Base-by-base conservation (phyloP, 2,888 invertebrate species). In the Tyria jacobaeae region DNA sequence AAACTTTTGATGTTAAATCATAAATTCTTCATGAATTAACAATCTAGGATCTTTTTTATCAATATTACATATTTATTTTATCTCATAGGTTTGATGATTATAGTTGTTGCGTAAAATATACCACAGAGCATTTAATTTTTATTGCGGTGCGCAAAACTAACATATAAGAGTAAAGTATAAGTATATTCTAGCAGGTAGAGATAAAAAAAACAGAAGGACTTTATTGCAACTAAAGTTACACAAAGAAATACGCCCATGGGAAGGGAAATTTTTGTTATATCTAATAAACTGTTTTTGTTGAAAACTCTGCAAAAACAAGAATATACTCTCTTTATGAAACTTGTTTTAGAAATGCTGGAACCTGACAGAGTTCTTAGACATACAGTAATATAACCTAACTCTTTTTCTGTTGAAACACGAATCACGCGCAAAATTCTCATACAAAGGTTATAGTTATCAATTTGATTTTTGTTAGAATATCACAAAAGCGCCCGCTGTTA, bases 401-500 rank as follows among this genome's bases (percentile, higher is more conserved):
- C 21, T 21, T 41, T 44, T 12, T 44, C 10, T 10, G 44, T 21
- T 12, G 3, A 21, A 44, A 44, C 12, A 44, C 5, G 44, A 44
- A 21, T 44, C 44, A 44, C 44, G 44, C 44, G 44, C 44, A 21
- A 17, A 21, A 12, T 21, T 44, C 44, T 9, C 44, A 44, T 44
- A 44, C 21, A 44, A 44, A 44, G 44, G 44, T 44, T 21, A 44
- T 21, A 44, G 44, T 44, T 44, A 21, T 44, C 44, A 44, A 44
- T 21, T 44, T 44, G 21, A 44, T 21, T 44, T 44, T 44, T 21
- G 44, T 44, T 17, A 44, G 12, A 44, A 17, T 12, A 44, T 12
- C 44, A 44, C 44, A 44, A 60, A 24, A 41, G 34, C 70, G 57
- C 57, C 49, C 61, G 21, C 17, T 62, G 60, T 57, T 66, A 71